Evolutionary conservation across 1,140 invertebrate species (phyloP), one percentile per base, ranked within the genome.

Genomic region (Bombus huntii): DNA sequence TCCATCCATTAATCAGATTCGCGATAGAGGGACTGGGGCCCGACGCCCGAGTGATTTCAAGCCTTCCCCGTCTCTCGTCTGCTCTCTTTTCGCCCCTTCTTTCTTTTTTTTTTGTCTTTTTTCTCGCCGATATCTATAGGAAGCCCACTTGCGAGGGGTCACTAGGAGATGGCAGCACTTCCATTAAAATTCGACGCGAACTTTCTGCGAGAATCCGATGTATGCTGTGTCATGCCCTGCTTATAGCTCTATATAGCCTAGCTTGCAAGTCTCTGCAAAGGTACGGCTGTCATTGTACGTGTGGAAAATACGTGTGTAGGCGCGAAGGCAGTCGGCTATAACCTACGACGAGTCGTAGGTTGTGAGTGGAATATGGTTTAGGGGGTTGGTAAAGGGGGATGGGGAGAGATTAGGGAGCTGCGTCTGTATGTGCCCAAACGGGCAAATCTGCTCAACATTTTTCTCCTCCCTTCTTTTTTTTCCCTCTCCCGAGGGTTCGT

Each of bases 1-100:
- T 93, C 92, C 92, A 89, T 91, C 93, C 92, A 94, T 94, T 94
- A 94, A 94, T 94, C 93, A 94, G 93, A 93, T 94, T 89, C 92
- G 91, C 90, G 93, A 93, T 93, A 93, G 92, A 89, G 90, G 66
- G 37, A 42, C 53, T 68, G 47, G 66, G 53, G 42, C 80, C 66
- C 83, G 81, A 78, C 79, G 93, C 92, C 92, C 93, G 91, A 94
- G 93, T 94, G 93, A 94, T 93, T 94, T 94, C 92, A 92, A 93
- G 83, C 34, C 72, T 44, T 13, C n/a, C 72, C 57, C 18, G 9
- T 66, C 70, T 34, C n/a, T 44, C 44, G 2, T 25, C 9, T 12
- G 31, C n/a, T 57, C n/a, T 80, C 28, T 53, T 72, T 34, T 34
- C n/a, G 12, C 8, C 31, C 13, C 31, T 9, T 66, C 31, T 66